phyloP scores from a whole-genome alignment of 1,140 invertebrate species.

The Ceratoteleas bidentatus region DNA sequence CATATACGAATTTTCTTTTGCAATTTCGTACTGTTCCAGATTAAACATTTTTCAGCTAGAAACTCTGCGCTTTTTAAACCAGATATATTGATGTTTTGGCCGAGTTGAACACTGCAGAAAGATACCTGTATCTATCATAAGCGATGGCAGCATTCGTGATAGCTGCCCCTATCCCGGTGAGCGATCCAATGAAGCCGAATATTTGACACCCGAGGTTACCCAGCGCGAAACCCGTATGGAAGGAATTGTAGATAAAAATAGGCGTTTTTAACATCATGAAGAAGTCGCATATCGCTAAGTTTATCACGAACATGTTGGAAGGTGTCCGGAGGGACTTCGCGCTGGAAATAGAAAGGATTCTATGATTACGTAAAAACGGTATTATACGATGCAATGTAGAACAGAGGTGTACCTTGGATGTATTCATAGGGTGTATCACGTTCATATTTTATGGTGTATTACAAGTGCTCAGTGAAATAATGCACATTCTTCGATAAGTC shows the following conservation, averaged over 20 bases:
- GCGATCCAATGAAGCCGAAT: slow-evolving; percentile 88
- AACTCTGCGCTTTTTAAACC: too few species aligned
- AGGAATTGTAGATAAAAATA: slow-evolving; percentile 93
- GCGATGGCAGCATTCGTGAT: slow-evolving; percentile 91
- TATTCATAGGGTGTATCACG: too few species aligned
- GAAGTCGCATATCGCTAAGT: slow-evolving; percentile 92
- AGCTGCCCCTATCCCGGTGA: slow-evolving; percentile 89
- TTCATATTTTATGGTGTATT: too few species aligned
- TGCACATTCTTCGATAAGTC: too few species aligned
- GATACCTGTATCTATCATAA: slow-evolving; percentile 86
- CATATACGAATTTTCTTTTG: too few species aligned
- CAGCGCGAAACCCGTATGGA: slow-evolving; percentile 87
- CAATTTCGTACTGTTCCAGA: too few species aligned
- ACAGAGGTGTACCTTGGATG: too few species aligned
- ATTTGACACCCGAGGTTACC: slow-evolving; percentile 89
- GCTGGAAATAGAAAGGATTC: slow-evolving; percentile 81
- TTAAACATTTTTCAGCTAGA: too few species aligned
- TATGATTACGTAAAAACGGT: slow-evolving; percentile 34
- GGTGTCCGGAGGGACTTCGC: slow-evolving; percentile 91
- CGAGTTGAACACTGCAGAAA: background rate
- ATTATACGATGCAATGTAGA: slow-evolving; percentile 10
- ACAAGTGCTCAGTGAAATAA: too few species aligned
- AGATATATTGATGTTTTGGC: background rate
- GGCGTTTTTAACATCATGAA: slow-evolving; percentile 94
- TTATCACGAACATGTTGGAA: slow-evolving; percentile 94